Base-by-base conservation (phyloP, 2,888 invertebrate genomes). In the Zele albiditarsus region DNA sequence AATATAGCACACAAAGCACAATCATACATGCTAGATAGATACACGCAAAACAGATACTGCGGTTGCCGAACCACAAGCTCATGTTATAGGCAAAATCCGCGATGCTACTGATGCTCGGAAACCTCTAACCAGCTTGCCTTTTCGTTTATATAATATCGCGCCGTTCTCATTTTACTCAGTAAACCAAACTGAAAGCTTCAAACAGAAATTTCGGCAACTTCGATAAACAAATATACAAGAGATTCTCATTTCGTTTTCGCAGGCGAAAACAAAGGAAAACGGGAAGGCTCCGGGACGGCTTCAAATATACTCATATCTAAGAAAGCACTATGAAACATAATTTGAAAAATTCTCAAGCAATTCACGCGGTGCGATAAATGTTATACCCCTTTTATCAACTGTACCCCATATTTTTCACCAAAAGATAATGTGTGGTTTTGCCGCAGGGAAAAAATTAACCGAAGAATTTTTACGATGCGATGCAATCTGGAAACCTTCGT, bases 41-140 rank as follows among this genome's bases (percentile, higher is more conserved):
- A 81, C 82, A 81, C 81, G 77, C 77, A 83, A 82, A 84, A 84
- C 84, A 84, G 85, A 85, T 84, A 86, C 84, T 87, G 87, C 81
- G 87, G 88, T 86, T 87, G 83, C 80, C 80, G 82, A 82, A 87
- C 88, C 88, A 77, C 88, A 88, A 87, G 85, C 87, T 87, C 84
- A 85, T 53, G 53, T 20, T 87, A 84, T 78, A 78, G 73, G 74
- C 57, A 70, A 72, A 80, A 80, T 81, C 72, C 80, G 73, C 73
- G 74, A 73, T 75, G 71, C 86, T 82, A 82, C 82, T 76, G 72
- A 77, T 78, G 76, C 79, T 68, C 84, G 84, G 83, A 86, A 88
- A 85, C 84, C 84, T 84, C 84, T 87, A 88, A 88, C 87, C 85
- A 88, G 88, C 87, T 88, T 87, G 87, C 57, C 70, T 71, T 71